phyloP scores from a whole-genome alignment of 92 coral and sea anemone genomes.

The Desmophyllum pertusum region DNA sequence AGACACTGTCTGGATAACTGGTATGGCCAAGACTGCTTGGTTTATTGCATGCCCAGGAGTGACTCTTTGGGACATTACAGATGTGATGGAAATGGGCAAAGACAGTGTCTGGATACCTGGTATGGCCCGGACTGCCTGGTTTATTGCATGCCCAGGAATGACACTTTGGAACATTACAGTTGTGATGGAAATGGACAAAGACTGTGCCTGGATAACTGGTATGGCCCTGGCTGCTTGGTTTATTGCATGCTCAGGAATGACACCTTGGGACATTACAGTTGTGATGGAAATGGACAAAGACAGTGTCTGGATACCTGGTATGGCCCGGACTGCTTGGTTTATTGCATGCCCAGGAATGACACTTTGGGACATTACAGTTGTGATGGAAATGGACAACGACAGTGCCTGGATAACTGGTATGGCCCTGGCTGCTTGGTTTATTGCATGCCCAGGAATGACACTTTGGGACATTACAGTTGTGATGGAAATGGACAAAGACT shows the following conservation, averaged over 20 bases:
- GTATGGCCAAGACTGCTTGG: constrained; percentile 59
- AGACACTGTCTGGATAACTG: constrained; percentile 55
- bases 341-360: constrained; percentile 73
- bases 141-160: constrained; percentile 54
- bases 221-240: constrained; percentile 61
- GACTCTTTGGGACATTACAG: constrained; percentile 74
- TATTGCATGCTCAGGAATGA: constrained; percentile 70
- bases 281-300: constrained; percentile 50
- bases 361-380: too few relatives aligned
- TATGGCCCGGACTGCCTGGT: constrained; percentile 54
- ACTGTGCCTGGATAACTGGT: constrained; percentile 62
- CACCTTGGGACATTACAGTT: too few relatives aligned
- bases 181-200: constrained; percentile 55
- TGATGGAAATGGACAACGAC: constrained; percentile 42
- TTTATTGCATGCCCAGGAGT: constrained; percentile 49
- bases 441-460: constrained; percentile 74
- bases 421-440: constrained; percentile 59
- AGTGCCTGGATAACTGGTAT: constrained; percentile 64
- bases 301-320: constrained; percentile 64
- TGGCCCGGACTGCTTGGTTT: constrained; percentile 58
- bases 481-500: constrained; percentile 46
- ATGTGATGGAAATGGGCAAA: constrained; percentile 56
- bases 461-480: too few relatives aligned
- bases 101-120: constrained; percentile 61
- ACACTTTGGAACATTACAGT: too few relatives aligned